Base-by-base conservation (phyloP, 2,888 invertebrate species). In the Colostygia pectinataria region DNA sequence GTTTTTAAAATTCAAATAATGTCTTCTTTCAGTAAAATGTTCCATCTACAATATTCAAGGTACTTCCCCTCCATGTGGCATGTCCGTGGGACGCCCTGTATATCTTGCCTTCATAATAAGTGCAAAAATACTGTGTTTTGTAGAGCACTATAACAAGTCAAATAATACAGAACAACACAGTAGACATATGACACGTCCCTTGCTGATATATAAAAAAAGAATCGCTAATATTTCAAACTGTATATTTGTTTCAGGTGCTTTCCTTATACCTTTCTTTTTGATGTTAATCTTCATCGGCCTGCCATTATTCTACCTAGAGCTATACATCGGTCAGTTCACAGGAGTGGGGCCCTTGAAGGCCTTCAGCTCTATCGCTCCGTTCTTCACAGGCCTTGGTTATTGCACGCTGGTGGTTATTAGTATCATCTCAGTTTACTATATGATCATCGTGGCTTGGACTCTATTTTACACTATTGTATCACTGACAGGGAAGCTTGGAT, bases 391-490 rank as follows among this genome's bases (percentile, higher is more conserved):
- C 0, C 77, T 94, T 1, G 94, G 94, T 0, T 92, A 93, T 66
- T 93, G 93, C 59, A 94, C 94, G 0, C 81, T 95, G 54, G 91
- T 94, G 25, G 93, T 95, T 14, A 94, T 96, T 27, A 91, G 91
- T n/a, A 83, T 95, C 29, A 93, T 95, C 40, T 93, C 93, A 10
- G 91, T 95, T 59, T 96, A 95, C 74, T 96, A 95, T 81, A 96
- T 95, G 93, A 92, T 95, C 25, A 94, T 96, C 53, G 94, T 95
- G 32, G 92, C 94, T 0, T 96, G 95, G 94, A 93, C 94, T 0
- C 77, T 95, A 12, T 95, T 94, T 74, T 96, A 95, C 75, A 93
- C 93, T 23, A 92, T 94, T 40, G 93, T 93, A 1, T 95, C 95
- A 0, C 92, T 95, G 55, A 84, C 90, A 6, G 85, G 91, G 0